Percentiles rank a stretch among this genome's conserved stretches.
Conservation (phyloP, 2,888 invertebrate genomes). For the Exocentrus adspersus region DNA sequence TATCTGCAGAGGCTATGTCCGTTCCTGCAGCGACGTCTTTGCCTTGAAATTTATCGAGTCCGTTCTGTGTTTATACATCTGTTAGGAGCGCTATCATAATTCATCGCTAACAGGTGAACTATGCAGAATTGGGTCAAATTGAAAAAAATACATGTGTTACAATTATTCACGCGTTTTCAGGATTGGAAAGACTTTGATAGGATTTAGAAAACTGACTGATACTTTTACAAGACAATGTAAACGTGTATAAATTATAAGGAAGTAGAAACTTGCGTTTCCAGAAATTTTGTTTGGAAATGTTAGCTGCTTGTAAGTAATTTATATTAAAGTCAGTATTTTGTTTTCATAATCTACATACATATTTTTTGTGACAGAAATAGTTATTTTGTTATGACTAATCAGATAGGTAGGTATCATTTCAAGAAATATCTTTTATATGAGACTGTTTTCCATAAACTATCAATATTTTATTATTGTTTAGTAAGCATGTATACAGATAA, state of each 20-base stretch:
- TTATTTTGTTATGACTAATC: neutral
- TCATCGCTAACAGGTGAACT: conserved; percentile 53
- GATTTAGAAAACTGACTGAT: conserved; percentile 18
- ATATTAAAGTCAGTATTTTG: conserved; percentile 16
- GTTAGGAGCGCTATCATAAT: conserved; percentile 57
- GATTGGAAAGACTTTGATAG: conserved; percentile 11
- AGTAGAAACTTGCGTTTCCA: conserved; percentile 4
- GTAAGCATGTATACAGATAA: no score
- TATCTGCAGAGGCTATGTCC: conserved; percentile 46
- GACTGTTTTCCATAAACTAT: neutral
- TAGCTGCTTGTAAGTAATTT: conserved; percentile 18
- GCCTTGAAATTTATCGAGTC: conserved; percentile 57
- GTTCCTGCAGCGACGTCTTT: conserved; percentile 49
- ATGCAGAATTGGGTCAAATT: conserved; percentile 40
- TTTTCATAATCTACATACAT: neutral
- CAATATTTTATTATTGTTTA: no score
- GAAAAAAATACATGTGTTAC: conserved; percentile 24
- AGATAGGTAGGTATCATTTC: no score
- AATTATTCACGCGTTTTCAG: conserved; percentile 12
- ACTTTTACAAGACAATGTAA: conserved; percentile 11
- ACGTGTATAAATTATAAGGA: conserved; percentile 10
- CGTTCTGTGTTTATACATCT: conserved; percentile 60
- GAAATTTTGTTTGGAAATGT: conserved; percentile 15
- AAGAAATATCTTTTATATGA: neutral
- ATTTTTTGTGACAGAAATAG: neutral